A percentile compares a stretch with the other conserved stretches of the same genome.
Evolutionary conservation across 2,113 vertebrate species (phyloP).

Genomic region (Platysteira castanea): DNA sequence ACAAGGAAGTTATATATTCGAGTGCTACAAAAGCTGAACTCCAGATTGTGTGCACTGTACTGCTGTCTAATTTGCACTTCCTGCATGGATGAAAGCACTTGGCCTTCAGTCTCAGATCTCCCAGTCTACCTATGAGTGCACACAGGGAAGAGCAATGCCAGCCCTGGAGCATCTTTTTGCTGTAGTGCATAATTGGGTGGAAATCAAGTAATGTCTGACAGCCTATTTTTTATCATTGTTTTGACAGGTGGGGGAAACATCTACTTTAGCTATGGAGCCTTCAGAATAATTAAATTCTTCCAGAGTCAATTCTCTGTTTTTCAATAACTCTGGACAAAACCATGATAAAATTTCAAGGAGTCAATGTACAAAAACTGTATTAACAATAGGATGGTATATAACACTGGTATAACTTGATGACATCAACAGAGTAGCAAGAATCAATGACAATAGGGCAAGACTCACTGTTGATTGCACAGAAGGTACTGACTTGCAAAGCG

Average conservation of each 20-base stretch:
- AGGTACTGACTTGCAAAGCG: background rate
- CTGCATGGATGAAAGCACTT: slow-evolving; percentile 3
- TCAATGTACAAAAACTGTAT: background rate
- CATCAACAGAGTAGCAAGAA: background rate
- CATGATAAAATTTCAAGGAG: slow-evolving; percentile 2
- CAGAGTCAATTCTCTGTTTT: background rate
- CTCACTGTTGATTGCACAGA: background rate
- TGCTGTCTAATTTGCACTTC: slow-evolving; percentile 11
- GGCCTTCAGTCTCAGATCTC: slow-evolving; percentile 7
- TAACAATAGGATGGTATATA: background rate
- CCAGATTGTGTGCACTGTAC: background rate
- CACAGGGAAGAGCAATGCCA: background rate
- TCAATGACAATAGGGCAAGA: background rate
- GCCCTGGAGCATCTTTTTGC: background rate
- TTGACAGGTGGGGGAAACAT: slow-evolving; percentile 19
- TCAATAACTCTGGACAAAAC: background rate
- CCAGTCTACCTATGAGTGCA: background rate
- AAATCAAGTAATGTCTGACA: slow-evolving; percentile 23
- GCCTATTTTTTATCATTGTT: background rate
- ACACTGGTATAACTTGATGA: background rate
- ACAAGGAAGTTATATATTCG: background rate
- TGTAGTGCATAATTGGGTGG: slow-evolving; percentile 6
- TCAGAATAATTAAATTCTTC: slow-evolving; percentile 18
- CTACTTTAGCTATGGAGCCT: background rate
- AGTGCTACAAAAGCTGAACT: background rate